Percentiles rank a stretch among this genome's conserved stretches.
phyloP scores from a whole-genome alignment of 2,113 vertebrate genomes.

The chimpanzee (Pan troglodytes) region NHGRI_mPanTro3-v2.1_pri NC_072411.2:94555001-94555500 shows the following conservation, averaged over 20 bases:
- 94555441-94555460: not conserved
- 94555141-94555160: not conserved
- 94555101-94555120: not conserved
- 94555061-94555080: not conserved
- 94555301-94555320: not conserved
- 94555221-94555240: not conserved
- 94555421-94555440: not conserved
- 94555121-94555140: not conserved
- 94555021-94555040: not conserved
- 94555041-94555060: not conserved
- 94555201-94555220: not conserved
- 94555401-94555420: not conserved
- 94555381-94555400: not conserved
- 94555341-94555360: not conserved
- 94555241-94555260: not conserved
- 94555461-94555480: not conserved
- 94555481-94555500: not conserved
- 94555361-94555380: not conserved
- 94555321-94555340: not conserved
- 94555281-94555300: rapidly evolving
- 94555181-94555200: not conserved
- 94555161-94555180: not conserved
- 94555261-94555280: too few relatives aligned
- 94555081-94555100: not conserved
- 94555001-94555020: not conserved